Base-by-base conservation (phyloP, 2,888 invertebrate species). In the Lomographa bimaculata region DNA sequence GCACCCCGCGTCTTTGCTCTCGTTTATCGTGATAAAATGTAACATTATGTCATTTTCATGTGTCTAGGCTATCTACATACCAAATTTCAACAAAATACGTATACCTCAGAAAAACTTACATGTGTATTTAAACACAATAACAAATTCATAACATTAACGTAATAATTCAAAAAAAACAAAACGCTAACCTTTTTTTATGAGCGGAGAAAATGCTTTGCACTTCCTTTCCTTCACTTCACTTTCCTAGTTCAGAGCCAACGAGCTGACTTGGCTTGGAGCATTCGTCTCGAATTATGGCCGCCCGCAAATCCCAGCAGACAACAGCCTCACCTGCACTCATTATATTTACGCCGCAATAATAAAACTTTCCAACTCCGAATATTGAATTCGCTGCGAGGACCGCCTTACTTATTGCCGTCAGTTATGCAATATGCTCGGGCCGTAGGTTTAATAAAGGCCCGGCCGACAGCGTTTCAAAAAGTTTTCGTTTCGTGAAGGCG, bases 291-390 rank as follows among this genome's bases (percentile, higher is more conserved):
- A 75, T 78, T 78, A 75, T 69, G 71, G 68, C 65, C 54, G 64
- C 51, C 66, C 64, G 72, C 81, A 82, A 86, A 83, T 86, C 81
- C 79, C 75, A 47, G 59, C 78, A 82, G 85, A 82, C 82, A 78
- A 78, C 74, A 69, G 76, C 69, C 78, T 85, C 81, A 86, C 87
- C 86, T 86, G 83, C 81, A 81, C 83, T 87, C 85, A 82, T 87
- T 86, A 86, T 86, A 83, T 86, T 84, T 86, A 87, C 76, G 81
- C 85, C 79, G 83, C 79, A 84, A 86, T 87, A 86, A 86, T 84
- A 85, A 89, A 89, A 87, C 79, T 87, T 87, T 76, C 68, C 82
- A 79, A 80, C 82, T 84, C 71, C 74, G 84, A 85, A 87, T 87
- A 87, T 89, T 89, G 87, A 83, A 89, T 85, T 72, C 79, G 76